These are phyloP conservation scores for Odontophorus gujanensis DNA, from an alignment of 2,113 vertebrate genomes.

Conservation along the genomic window DNA sequence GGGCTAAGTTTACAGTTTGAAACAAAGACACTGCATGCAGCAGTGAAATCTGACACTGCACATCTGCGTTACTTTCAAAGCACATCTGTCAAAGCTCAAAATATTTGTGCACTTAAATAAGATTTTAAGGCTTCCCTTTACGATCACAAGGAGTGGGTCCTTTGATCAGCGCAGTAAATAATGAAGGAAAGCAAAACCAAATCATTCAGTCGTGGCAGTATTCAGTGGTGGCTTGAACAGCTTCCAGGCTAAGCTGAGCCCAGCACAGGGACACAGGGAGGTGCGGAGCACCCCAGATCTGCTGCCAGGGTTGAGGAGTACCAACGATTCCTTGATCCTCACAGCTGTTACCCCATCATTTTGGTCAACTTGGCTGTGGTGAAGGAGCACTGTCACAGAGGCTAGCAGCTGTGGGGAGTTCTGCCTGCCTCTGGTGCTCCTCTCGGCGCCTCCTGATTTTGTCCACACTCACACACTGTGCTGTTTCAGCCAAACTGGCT, in stretches of 20 bases:
- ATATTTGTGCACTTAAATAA: background rate
- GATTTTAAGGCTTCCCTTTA: background rate
- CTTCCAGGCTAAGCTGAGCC: background rate
- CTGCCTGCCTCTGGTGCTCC: background rate
- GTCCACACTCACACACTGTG: rapidly evolving
- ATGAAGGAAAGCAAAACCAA: background rate
- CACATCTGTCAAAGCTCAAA: conserved; percentile 4
- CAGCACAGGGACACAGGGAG: background rate
- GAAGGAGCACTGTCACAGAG: rapidly evolving
- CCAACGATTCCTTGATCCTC: background rate
- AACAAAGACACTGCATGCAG: conserved; percentile 13
- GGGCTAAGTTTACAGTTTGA: background rate
- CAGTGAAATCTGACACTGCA: background rate
- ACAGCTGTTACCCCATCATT: background rate
- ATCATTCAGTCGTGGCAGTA: background rate
- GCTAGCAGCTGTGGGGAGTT: rapidly evolving
- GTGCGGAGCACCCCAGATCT: background rate
- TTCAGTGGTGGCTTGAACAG: rapidly evolving
- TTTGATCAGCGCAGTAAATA: conserved; percentile 10
- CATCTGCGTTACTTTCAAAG: conserved; percentile 57
- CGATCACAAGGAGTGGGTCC: background rate
- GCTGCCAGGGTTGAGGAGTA: background rate
- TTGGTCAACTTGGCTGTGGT: background rate
- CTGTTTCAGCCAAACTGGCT: background rate
- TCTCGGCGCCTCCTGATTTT: background rate